Evolutionary conservation across 2,888 invertebrate genomes (phyloP).

Genomic region (Cantharis rustica): DNA sequence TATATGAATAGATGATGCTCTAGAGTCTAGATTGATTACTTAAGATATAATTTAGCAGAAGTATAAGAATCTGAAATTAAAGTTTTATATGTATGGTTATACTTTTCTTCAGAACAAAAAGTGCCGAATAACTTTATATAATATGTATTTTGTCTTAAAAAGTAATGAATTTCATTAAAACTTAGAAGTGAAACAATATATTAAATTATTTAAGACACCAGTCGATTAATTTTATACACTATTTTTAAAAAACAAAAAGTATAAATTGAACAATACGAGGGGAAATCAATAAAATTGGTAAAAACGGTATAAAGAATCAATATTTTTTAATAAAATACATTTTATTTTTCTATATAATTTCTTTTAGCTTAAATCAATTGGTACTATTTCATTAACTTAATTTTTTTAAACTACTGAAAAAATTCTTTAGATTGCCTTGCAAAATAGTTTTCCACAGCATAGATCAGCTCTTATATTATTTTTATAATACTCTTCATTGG

Average conservation of each 20-base stretch:
- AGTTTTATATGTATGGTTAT: background rate
- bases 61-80: background rate
- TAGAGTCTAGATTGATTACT: background rate
- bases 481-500: too few species aligned
- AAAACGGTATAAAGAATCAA: too few species aligned
- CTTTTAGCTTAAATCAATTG: too few species aligned
- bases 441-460: too few species aligned
- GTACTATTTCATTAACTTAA: too few species aligned
- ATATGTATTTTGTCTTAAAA: background rate
- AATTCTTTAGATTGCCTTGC: too few species aligned
- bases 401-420: too few species aligned
- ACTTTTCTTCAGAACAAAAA: background rate
- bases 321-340: too few species aligned
- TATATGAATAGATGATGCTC: background rate
- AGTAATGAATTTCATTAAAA: background rate
- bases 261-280: too few species aligned
- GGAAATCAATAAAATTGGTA: too few species aligned
- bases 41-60: background rate
- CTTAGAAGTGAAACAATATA: background rate
- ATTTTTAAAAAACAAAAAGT: background rate
- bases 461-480: too few species aligned
- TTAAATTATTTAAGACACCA: background rate
- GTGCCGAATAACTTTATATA: background rate
- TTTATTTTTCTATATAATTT: too few species aligned
- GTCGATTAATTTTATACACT: background rate